A percentile compares a stretch with the other conserved stretches of the same genome.
These are phyloP conservation scores for Neodiprion pinetum DNA, from an alignment of 1,140 invertebrate species.

Conservation along the genomic window DNA sequence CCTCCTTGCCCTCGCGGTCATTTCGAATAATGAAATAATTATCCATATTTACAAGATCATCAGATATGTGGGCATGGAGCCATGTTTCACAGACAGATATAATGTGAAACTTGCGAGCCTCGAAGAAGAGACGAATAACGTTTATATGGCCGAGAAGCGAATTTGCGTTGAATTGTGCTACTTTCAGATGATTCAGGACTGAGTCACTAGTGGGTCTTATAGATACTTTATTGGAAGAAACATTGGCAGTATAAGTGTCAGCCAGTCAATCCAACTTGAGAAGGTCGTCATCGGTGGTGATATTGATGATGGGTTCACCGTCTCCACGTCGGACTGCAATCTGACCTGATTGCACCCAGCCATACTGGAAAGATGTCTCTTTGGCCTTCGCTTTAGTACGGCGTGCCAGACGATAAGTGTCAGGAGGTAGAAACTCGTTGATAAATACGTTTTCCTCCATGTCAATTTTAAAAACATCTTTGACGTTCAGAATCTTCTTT, in stretches of 20 bases:
- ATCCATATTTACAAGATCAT: not conserved
- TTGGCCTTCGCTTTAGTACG: slow-evolving; percentile 15
- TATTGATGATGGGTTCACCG: not conserved
- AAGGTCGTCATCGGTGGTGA: not conserved
- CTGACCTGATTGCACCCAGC: not conserved
- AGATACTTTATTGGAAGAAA: not conserved
- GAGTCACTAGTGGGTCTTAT: not conserved
- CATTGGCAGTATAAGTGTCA: no score
- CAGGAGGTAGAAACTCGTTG: slow-evolving; percentile 1
- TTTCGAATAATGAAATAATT: slow-evolving; percentile 11
- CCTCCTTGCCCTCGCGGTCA: not conserved
- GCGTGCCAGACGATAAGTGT: not conserved
- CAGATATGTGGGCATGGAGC: slow-evolving; percentile 8
- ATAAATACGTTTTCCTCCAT: not conserved
- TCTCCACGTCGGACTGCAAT: slow-evolving; percentile 11
- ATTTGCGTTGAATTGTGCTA: not conserved
- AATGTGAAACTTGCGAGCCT: not conserved
- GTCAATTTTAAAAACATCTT: slow-evolving; percentile 1
- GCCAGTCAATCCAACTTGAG: no score
- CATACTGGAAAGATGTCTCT: not conserved
- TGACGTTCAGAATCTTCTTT: not conserved
- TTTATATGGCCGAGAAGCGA: no score
- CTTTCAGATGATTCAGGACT: not conserved
- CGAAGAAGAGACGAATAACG: not conserved
- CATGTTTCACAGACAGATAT: slow-evolving; percentile 12